Conservation (phyloP, 2,113 vertebrate species). For the Indicator indicator region DNA sequence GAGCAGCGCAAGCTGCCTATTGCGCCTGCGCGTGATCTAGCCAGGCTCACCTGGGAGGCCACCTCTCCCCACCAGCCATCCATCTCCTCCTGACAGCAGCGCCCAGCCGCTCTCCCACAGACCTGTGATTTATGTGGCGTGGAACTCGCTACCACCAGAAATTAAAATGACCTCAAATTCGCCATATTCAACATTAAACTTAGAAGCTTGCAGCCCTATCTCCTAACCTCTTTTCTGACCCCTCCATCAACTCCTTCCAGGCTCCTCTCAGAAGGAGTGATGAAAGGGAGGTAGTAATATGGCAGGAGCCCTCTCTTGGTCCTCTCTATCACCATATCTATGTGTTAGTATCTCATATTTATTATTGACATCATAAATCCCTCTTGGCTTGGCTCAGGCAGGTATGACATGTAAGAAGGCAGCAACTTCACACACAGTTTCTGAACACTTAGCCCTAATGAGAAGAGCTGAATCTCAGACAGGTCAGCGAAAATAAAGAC, state of each 20-base stretch:
- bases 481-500: background rate
- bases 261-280: background rate
- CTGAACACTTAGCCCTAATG: background rate
- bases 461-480: background rate
- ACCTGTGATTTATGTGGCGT: background rate
- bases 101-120: fast-evolving
- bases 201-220: background rate
- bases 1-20: fast-evolving
- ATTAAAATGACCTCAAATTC: background rate
- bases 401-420: background rate
- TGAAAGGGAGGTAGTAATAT: fast-evolving
- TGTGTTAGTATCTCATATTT: background rate
- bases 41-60: background rate
- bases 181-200: background rate
- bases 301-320: background rate
- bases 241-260: background rate
- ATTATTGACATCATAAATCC: background rate
- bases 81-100: background rate
- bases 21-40: fast-evolving
- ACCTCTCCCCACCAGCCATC: background rate
- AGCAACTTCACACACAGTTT: background rate
- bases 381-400: background rate
- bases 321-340: background rate
- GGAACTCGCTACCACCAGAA: background rate
- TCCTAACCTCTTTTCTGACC: background rate